Percentiles rank a stretch among this genome's conserved stretches.
Conservation (phyloP, 2,888 invertebrate species). For the Sialis lutaria region DNA sequence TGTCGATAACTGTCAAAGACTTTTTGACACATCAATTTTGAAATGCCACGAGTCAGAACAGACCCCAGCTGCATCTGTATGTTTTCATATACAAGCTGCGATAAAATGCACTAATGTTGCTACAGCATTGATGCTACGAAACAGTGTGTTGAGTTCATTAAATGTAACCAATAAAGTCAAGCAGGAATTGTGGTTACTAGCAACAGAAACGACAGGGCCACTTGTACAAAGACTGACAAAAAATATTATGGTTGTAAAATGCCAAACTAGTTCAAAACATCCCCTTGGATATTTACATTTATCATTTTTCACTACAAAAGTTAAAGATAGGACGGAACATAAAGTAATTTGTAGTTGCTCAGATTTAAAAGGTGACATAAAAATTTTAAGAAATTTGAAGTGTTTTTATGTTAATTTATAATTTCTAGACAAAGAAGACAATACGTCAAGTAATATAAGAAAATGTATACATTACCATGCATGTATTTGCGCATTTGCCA, state of each 20-base stretch:
- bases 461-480: slow-evolving; percentile 54
- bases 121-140: slow-evolving; percentile 38
- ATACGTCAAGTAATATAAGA: slow-evolving; percentile 10
- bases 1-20: slow-evolving; percentile 35
- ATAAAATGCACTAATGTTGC: slow-evolving; percentile 42
- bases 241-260: slow-evolving; percentile 52
- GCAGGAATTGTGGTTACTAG: slow-evolving; percentile 37
- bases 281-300: slow-evolving; percentile 55
- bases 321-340: slow-evolving; percentile 29
- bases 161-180: slow-evolving; percentile 39
- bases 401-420: background rate
- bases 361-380: slow-evolving; percentile 27
- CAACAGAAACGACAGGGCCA: slow-evolving; percentile 39
- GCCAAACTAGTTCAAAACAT: slow-evolving; percentile 43
- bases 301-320: slow-evolving; percentile 34
- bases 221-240: slow-evolving; percentile 53
- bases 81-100: slow-evolving; percentile 47
- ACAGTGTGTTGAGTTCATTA: slow-evolving; percentile 38
- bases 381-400: background rate
- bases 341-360: slow-evolving; percentile 39
- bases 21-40: slow-evolving; percentile 33
- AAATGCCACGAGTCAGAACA: slow-evolving; percentile 30
- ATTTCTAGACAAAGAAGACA: background rate
- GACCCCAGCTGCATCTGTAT: slow-evolving; percentile 17
- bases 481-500: slow-evolving; percentile 50